A percentile compares a stretch with the other conserved stretches of the same genome.
phyloP scores from a whole-genome alignment of 2,888 invertebrate species.

The Cephonodes hylas region DNA sequence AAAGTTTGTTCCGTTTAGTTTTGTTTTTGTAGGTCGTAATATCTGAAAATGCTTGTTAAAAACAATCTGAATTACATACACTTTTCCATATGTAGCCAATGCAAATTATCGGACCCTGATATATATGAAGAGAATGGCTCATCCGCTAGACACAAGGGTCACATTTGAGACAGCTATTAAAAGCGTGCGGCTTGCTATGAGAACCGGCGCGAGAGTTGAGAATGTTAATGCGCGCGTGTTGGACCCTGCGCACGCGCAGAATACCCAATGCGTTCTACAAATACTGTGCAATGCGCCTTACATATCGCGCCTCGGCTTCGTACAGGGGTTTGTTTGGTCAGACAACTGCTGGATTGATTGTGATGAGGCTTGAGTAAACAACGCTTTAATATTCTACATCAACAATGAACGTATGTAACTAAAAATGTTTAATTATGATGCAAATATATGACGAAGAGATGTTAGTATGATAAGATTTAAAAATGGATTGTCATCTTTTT shows the following conservation, averaged over 20 bases:
- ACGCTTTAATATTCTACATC: no score
- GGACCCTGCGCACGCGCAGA: conserved; percentile 57
- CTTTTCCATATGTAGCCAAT: background rate
- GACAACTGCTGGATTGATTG: background rate
- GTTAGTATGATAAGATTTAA: no score
- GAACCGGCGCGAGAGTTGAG: conserved; percentile 67
- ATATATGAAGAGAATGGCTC: background rate
- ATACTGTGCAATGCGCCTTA: conserved; percentile 45
- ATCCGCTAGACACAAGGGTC: conserved; percentile 12
- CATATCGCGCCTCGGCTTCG: conserved; percentile 20
- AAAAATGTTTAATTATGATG: no score
- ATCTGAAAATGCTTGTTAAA: no score
- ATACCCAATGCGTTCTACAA: conserved; percentile 61
- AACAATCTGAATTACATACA: background rate
- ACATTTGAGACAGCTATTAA: conserved; percentile 39
- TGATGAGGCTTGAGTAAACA: background rate
- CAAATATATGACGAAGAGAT: no score
- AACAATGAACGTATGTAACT: no score
- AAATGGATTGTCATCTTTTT: no score
- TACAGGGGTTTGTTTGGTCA: no score
- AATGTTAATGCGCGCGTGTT: conserved; percentile 77
- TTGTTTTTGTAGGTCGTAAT: no score
- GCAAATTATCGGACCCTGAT: background rate
- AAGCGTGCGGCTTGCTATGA: conserved; percentile 61
- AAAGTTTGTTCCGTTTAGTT: no score